Conservation (phyloP, 1,140 invertebrate genomes). For the Chironomus striatipennis region DNA sequence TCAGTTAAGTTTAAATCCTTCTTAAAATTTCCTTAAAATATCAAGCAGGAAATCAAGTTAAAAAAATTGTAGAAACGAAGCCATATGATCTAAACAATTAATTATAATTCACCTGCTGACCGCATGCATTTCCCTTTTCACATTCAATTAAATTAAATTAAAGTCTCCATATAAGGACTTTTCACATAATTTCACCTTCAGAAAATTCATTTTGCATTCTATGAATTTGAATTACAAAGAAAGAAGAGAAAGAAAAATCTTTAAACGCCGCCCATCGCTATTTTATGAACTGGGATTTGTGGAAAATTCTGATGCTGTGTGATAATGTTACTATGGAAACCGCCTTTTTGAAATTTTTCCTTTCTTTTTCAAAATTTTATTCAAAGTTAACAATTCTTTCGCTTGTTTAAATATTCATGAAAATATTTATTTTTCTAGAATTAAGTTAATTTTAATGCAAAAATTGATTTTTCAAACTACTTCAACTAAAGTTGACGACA, state of each 20-base stretch:
- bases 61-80: too few relatives aligned
- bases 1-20: too few relatives aligned
- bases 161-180: not conserved
- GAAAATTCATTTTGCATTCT: not conserved
- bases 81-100: too few relatives aligned
- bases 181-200: not conserved
- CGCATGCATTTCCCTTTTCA: not conserved
- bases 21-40: too few relatives aligned
- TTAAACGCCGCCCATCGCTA: conserved; percentile 4
- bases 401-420: not conserved
- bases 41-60: too few relatives aligned
- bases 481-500: not conserved
- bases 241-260: not conserved
- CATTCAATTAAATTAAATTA: not conserved
- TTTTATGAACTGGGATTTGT: conserved; percentile 6
- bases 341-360: not conserved
- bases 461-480: not conserved
- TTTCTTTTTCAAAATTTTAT: not conserved
- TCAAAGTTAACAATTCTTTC: not conserved
- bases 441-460: too few relatives aligned
- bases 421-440: not conserved
- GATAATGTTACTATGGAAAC: not conserved
- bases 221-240: not conserved
- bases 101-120: not conserved
- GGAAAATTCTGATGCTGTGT: conserved; percentile 16